Percentiles rank a stretch among this genome's conserved stretches.
Evolutionary conservation across 2,113 vertebrate genomes (phyloP).

Genomic region (Lepus europaeus): DNA sequence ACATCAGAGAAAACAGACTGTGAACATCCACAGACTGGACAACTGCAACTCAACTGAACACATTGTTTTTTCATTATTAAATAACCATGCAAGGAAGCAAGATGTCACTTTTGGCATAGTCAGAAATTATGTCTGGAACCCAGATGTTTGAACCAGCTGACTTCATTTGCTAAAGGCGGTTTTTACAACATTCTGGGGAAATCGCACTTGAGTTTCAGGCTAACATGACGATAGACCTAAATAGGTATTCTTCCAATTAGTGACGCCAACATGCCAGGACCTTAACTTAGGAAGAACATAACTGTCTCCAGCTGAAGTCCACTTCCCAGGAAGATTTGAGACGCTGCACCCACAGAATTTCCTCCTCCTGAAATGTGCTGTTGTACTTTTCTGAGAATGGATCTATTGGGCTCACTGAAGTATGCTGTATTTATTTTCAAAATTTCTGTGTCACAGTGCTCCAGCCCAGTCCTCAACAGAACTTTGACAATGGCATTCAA

Average conservation of each 20-base stretch:
- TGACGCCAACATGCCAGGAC: neutral
- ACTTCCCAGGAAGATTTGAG: neutral
- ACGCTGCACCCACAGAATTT: neutral
- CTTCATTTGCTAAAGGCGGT: conserved; percentile 56
- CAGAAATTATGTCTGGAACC: conserved; percentile 71
- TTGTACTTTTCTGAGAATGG: conserved; percentile 13
- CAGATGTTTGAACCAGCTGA: conserved; percentile 75
- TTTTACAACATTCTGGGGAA: conserved; percentile 50
- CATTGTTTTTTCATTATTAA: conserved; percentile 53
- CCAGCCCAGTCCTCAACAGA: neutral
- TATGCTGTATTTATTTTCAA: neutral
- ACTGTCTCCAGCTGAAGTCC: neutral
- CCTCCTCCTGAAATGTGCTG: neutral
- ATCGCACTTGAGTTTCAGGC: conserved; percentile 62
- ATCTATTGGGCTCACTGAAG: neutral
- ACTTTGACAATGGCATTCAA: neutral
- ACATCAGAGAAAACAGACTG: conserved; percentile 30
- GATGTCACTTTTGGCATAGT: conserved; percentile 56
- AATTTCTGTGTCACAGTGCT: neutral
- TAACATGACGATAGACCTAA: conserved; percentile 1
- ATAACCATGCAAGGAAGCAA: conserved; percentile 65
- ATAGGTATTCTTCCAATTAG: neutral
- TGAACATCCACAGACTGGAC: neutral
- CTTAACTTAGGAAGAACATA: neutral
- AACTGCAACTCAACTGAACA: conserved; percentile 12